Percentiles rank a stretch among this genome's conserved stretches.
phyloP scores from a whole-genome alignment of 2,113 vertebrate species.

The Leucosticte australis region DNA sequence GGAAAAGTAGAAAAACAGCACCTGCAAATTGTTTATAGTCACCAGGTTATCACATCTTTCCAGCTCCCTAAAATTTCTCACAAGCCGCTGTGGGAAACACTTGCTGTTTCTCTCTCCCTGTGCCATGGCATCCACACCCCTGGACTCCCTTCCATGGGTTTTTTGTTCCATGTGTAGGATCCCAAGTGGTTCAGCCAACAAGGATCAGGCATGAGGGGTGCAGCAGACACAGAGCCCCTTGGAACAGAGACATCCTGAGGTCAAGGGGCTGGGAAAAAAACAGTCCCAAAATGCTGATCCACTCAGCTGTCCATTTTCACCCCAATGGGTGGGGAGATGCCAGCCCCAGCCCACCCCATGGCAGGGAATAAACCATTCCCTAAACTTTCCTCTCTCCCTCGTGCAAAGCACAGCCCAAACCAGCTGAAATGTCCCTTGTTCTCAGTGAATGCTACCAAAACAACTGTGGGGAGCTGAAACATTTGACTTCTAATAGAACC shows the following conservation, averaged over 20 bases:
- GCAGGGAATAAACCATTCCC: background rate
- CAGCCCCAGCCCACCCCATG: background rate
- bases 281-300: background rate
- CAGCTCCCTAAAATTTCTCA: too few species aligned
- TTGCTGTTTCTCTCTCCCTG: too few species aligned
- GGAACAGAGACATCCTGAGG: background rate
- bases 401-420: background rate
- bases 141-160: accelerated
- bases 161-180: background rate
- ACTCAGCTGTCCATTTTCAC: background rate
- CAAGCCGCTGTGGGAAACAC: too few species aligned
- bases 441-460: background rate
- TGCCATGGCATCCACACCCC: too few species aligned
- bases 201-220: accelerated
- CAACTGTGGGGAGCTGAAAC: background rate
- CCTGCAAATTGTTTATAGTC: too few species aligned
- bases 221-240: accelerated
- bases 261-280: background rate
- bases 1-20: too few species aligned
- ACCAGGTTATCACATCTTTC: too few species aligned
- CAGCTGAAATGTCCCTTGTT: background rate
- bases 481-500: background rate
- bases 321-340: background rate
- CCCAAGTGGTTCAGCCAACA: accelerated
- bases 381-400: background rate